Conservation (phyloP, 2,113 vertebrate genomes). For the Fukomys damarensis region DNA sequence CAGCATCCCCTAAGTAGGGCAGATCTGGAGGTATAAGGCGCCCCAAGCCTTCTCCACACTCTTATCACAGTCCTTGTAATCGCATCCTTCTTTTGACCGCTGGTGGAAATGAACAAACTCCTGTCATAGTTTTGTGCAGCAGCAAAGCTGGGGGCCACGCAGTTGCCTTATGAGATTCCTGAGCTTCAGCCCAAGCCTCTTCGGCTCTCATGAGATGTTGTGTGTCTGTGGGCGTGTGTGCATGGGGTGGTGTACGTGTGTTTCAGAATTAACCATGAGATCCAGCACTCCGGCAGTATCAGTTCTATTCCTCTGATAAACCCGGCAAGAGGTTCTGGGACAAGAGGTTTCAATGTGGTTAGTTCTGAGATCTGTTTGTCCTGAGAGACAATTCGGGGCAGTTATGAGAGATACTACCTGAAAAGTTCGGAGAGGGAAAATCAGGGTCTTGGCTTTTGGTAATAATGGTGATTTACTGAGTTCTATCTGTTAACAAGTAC, state of each 20-base stretch:
- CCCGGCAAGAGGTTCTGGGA: neutral
- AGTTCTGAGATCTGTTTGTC: neutral
- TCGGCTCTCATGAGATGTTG: neutral
- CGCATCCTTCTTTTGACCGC: neutral
- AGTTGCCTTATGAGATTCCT: neutral
- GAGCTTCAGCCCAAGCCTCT: neutral
- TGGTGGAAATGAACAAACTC: neutral
- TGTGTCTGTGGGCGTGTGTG: neutral
- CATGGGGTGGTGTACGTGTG: neutral
- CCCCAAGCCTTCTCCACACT: neutral
- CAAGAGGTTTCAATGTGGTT: neutral
- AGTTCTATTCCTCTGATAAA: neutral
- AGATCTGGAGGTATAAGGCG: neutral
- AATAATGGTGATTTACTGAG: neutral
- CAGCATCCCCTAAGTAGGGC: neutral
- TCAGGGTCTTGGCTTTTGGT: neutral
- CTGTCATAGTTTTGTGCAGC: neutral
- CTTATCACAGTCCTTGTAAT: neutral
- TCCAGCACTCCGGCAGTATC: neutral
- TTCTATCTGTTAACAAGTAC: neutral
- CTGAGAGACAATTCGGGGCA: neutral
- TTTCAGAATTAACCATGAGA: slow-evolving; percentile 28
- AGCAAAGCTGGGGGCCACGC: neutral
- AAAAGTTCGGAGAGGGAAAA: neutral
- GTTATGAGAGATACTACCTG: neutral